phyloP scores from a whole-genome alignment of 2,113 vertebrate genomes.

The Psephotus haematonotus region DNA sequence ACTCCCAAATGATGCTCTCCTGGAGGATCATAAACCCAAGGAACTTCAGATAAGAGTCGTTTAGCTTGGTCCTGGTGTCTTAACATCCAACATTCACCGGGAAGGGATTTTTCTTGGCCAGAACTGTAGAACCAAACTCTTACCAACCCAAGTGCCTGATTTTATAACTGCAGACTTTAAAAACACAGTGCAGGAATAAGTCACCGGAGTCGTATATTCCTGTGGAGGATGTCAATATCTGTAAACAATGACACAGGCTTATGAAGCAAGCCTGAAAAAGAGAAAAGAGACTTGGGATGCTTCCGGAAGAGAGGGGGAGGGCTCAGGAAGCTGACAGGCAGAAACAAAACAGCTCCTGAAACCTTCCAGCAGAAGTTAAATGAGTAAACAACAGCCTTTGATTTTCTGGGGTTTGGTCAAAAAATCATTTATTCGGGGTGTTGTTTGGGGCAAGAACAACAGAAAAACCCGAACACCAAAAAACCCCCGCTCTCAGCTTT shows the following conservation, averaged over 20 bases:
- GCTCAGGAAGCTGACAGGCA: neutral
- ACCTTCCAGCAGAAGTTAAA: conserved; percentile 22
- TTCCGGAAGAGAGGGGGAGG: neutral
- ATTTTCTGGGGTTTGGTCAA: neutral
- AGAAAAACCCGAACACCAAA: neutral
- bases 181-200: neutral
- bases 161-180: neutral
- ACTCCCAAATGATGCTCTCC: neutral
- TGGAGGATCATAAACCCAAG: neutral
- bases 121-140: neutral
- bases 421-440: neutral
- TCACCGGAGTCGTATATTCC: neutral
- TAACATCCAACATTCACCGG: neutral
- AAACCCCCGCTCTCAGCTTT: neutral
- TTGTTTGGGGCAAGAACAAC: neutral
- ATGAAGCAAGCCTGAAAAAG: neutral
- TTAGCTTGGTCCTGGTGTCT: neutral
- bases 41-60: neutral
- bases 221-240: neutral
- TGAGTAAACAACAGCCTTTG: neutral
- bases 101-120: neutral
- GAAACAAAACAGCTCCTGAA: conserved; percentile 19
- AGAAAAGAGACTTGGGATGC: neutral
- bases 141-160: neutral
- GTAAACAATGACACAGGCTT: neutral